Evolutionary conservation across 2,113 vertebrate genomes (phyloP), one percentile per base, ranked within the genome.

Genomic region (Chlorodrepanis virens): DNA sequence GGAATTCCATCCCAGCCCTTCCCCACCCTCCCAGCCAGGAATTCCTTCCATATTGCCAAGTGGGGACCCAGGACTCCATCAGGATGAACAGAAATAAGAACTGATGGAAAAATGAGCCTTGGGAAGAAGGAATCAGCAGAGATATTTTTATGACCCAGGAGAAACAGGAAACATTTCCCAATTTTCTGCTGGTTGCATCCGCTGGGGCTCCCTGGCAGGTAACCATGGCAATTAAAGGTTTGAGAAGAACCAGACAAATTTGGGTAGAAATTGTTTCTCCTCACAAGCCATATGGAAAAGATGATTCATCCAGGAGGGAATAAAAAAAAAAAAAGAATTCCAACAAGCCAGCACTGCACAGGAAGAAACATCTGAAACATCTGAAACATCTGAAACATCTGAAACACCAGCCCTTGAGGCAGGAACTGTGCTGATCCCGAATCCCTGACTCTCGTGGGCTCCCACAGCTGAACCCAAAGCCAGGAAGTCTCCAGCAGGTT

Each of bases 151-250:
- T 28, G 23, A 50, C 10, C 12, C 53, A 21, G 61, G 27, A 79
- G 44, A 60, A 95, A n/a, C 18, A 57, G 49, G 75, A 71, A 71
- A 71, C 0, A 8, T 76, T 76, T 86, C 79, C 65, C 63, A 2
- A 0, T 72, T 88, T 45, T 90, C 68, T 54, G 42, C 67, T 67
- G 67, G 49, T 77, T 86, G 75, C 69, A 27, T 83, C 87, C 53
- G 10, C 67, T 52, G 72, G 47, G 90, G 57, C 69, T 97, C 74
- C 74, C 67, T 64, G 84, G 63, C 63, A 83, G 75, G 88, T 93
- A 93, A 94, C 88, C 90, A 93, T 92, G 83, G 94, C 53, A 92
- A 94, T 95, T 72, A 74, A 69, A 74, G 79, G 50, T 93, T 94
- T 44, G 61, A 91, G 78, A 35, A 75, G 90, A 68, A 75, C 0